Conservation (phyloP, 2,797 vertebrate species). For the Hephaestus fuliginosus region DNA sequence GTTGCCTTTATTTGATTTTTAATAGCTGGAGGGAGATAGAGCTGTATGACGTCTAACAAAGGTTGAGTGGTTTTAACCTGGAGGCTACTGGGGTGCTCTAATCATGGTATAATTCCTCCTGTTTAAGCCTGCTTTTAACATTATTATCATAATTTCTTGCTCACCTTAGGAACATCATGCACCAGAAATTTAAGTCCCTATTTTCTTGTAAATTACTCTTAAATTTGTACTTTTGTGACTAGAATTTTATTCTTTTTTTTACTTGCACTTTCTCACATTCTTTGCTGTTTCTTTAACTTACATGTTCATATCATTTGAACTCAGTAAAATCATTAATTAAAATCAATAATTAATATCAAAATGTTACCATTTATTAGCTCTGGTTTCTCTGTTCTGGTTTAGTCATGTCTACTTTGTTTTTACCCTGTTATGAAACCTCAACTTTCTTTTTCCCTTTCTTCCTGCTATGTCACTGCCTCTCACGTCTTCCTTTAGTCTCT, state of each 20-base stretch:
- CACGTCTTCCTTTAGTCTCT: slow-evolving; percentile 10
- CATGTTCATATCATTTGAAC: not conserved
- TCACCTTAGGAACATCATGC: not conserved
- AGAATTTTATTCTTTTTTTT: not conserved
- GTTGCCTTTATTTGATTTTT: too few species aligned
- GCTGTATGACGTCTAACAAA: too few species aligned
- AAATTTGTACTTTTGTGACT: not conserved
- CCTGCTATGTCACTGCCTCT: not conserved
- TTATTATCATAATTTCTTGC: not conserved
- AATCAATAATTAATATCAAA: not conserved
- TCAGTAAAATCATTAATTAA: not conserved
- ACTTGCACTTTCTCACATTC: not conserved
- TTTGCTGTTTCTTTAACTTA: too few species aligned
- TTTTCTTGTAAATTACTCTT: not conserved
- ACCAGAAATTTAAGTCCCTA: not conserved
- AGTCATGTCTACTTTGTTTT: not conserved
- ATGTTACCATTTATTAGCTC: not conserved
- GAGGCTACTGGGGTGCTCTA: too few species aligned
- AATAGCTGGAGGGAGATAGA: too few species aligned
- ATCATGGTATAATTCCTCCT: not conserved
- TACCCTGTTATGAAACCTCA: not conserved
- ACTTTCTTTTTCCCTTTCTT: not conserved
- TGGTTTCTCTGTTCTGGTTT: not conserved
- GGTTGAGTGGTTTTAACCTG: too few species aligned
- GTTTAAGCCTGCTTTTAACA: not conserved